Evolutionary conservation across 30 jellyfish, hydroid and myxozoan species (phyloP), one percentile per base, ranked within the genome.

Genomic region (Rhopilema esculentum): DNA sequence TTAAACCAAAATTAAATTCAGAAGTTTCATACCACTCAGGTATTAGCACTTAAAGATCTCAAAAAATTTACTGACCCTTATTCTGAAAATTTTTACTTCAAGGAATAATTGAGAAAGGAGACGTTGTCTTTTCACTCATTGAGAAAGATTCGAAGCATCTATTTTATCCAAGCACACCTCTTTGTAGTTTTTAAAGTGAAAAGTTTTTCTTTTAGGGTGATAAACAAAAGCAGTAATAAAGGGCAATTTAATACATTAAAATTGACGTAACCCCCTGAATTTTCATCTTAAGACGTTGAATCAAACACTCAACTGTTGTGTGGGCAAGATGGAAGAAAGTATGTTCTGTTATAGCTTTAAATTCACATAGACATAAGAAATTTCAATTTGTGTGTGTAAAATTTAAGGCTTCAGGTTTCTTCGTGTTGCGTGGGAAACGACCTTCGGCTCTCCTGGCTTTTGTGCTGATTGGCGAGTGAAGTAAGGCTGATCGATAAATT

Each of bases 221-320:
- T 2, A 6, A 2, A 6, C 9, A 40, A 6, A 6, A 40, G 57
- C 57, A 40, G 57, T 40, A 40, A 40, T 40, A 40, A 40, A 6
- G 57, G 12, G 57, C 57, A 40, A 40, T 12, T n/a, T 40, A 40
- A 12, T 12, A 40, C 57, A 2, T 12, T 40, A 2, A 12, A 12
- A 2, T 6, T 12, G 52, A 24, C 28, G 57, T 19, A 49, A 48
- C 93, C 93, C 93, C 93, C 93, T 85, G 93, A 74, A 4, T 33
- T 72, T 85, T 75, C 88, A 61, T 85, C 93, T 85, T 85, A 83
- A 83, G 92, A 83, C 66, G 85, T 69, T 83, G 86, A 83, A 83
- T 69, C 86, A 52, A 85, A 83, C 92, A 72, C 27, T 80, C 90
- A n/a, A 50, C 90, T 80, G 90, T 80, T 80, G 83, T 83, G 92